Evolutionary conservation across 2,113 vertebrate species (phyloP).

Genomic region (Anoplopoma fimbria): DNA sequence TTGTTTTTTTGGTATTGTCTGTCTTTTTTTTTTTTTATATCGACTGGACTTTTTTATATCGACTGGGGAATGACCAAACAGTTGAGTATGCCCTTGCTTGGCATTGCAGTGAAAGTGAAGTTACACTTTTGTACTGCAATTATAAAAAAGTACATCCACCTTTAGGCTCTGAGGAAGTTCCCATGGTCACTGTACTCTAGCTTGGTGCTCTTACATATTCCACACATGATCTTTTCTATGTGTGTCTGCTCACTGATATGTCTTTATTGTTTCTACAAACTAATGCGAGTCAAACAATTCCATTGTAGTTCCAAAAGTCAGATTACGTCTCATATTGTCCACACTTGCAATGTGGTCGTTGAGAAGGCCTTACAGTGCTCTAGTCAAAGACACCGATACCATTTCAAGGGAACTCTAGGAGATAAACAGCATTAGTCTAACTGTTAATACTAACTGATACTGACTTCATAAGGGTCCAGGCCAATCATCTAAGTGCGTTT

Average conservation of each 20-base stretch:
- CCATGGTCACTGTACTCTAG: not conserved
- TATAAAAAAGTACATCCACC: not conserved
- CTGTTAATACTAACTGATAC: too few relatives aligned
- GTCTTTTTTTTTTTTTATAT: slow-evolving; percentile 3
- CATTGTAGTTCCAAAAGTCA: too few relatives aligned
- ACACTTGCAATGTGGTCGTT: too few relatives aligned
- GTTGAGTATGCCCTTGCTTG: not conserved
- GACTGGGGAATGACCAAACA: slow-evolving; percentile 8
- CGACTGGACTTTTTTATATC: slow-evolving; percentile 8
- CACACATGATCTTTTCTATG: too few relatives aligned
- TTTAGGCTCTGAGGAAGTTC: not conserved
- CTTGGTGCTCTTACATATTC: not conserved
- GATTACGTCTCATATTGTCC: too few relatives aligned
- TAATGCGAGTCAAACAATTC: too few relatives aligned
- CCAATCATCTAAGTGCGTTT: too few relatives aligned
- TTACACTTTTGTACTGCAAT: not conserved
- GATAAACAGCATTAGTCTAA: not conserved
- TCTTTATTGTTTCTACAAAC: too few relatives aligned
- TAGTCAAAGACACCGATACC: too few relatives aligned
- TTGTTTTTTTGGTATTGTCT: not conserved
- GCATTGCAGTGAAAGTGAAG: slow-evolving; percentile 16
- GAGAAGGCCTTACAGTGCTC: too few relatives aligned
- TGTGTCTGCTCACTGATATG: not conserved
- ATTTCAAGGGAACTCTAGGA: not conserved
- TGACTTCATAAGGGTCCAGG: not conserved